phyloP scores from a whole-genome alignment of 1,140 invertebrate genomes.

The Coptotermes formosanus region DNA sequence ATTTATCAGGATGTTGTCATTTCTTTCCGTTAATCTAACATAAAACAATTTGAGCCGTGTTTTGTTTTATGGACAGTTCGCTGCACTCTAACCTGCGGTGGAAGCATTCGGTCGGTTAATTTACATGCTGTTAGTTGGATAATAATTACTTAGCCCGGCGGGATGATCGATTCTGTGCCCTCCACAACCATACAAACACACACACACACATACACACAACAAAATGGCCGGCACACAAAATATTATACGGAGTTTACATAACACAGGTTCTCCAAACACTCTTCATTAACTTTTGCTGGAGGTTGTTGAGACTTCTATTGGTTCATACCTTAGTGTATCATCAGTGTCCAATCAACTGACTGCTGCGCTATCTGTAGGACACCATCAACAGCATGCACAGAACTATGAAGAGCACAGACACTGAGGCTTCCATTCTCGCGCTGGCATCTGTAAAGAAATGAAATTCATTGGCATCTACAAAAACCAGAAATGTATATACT shows the following conservation, averaged over 20 bases:
- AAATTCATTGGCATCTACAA: too few relatives aligned
- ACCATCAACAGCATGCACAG: not conserved
- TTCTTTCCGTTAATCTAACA: not conserved
- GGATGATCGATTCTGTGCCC: not conserved
- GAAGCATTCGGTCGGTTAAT: not conserved
- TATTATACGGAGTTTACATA: not conserved
- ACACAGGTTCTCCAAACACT: not conserved
- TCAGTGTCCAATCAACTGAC: not conserved
- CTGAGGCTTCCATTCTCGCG: not conserved
- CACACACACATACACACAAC: not conserved
- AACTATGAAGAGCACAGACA: not conserved
- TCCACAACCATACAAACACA: not conserved
- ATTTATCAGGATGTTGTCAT: not conserved
- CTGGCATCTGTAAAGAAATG: not conserved
- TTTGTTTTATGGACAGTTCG: not conserved
- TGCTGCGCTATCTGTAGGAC: not conserved
- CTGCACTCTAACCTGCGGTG: not conserved
- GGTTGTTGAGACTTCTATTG: not conserved
- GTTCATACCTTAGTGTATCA: not conserved
- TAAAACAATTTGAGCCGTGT: not conserved
- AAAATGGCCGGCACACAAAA: not conserved
- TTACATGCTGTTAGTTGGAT: not conserved
- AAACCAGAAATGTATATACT: too few relatives aligned
- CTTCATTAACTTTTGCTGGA: not conserved
- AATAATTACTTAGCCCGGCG: not conserved